Percentiles rank a stretch among this genome's conserved stretches.
Evolutionary conservation across 2,797 vertebrate species (phyloP).

Genomic region (Sphaeramia orbicularis): DNA sequence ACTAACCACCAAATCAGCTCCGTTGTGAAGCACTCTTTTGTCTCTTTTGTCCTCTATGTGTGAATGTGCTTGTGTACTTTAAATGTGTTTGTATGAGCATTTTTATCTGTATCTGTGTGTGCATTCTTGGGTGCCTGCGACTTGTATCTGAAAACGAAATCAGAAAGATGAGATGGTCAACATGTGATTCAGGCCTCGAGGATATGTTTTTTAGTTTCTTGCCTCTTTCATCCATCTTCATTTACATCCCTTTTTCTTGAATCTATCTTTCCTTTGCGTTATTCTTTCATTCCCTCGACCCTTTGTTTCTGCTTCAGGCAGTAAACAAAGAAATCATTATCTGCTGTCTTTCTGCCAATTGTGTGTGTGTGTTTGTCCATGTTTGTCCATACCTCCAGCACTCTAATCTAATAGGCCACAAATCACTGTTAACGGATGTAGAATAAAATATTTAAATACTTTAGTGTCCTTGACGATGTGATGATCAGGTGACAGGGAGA

Average conservation of each 20-base stretch:
- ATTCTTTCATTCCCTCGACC: conserved; percentile 22
- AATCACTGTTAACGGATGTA: conserved; percentile 48
- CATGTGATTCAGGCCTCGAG: conserved; percentile 22
- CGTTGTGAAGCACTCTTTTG: conserved; percentile 15
- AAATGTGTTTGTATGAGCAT: conserved; percentile 2
- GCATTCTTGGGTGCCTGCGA: not conserved
- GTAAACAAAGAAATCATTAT: conserved; percentile 59
- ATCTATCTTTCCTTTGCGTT: conserved; percentile 12
- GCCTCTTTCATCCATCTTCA: conserved; percentile 36
- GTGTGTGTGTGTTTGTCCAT: conserved; percentile 19
- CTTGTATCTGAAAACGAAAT: conserved; percentile 16
- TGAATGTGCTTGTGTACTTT: not conserved
- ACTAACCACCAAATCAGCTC: conserved; percentile 40
- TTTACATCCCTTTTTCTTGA: conserved; percentile 34
- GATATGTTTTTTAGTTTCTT: conserved; percentile 4
- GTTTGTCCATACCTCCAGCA: conserved; percentile 38
- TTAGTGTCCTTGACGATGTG: conserved; percentile 28
- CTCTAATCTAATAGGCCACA: conserved; percentile 37
- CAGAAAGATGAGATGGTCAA: conserved; percentile 27
- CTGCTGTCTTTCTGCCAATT: conserved; percentile 37
- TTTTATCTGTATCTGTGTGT: not conserved
- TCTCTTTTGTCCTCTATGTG: conserved; percentile 5
- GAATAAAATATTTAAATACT: conserved; percentile 42
- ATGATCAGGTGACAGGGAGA: conserved; percentile 7
- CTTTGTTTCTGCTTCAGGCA: conserved; percentile 25